Evolutionary conservation across 2,888 invertebrate genomes (phyloP), one percentile per base, ranked within the genome.

Genomic region (Endomychus coccineus): DNA sequence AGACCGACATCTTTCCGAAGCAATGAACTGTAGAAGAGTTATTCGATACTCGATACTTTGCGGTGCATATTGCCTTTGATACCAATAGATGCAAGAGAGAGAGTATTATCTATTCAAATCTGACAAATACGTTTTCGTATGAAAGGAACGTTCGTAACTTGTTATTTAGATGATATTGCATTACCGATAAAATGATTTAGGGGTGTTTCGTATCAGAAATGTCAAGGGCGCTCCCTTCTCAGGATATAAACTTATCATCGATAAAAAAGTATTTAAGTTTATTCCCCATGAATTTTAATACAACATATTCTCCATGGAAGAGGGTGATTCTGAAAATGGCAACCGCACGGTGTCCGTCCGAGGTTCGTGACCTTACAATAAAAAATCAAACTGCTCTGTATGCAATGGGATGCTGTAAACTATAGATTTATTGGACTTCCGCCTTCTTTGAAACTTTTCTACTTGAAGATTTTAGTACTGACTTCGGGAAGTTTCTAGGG

Each of bases 341-440:
- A 19, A 19, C 6, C 6, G 21, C n/a, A n/a, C 6, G 21, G 21
- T 19, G 6, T 6, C 21, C 21, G n/a, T 19, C 21, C 21, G 21
- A n/a, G n/a, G n/a, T n/a, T n/a, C n/a, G n/a, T n/a, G n/a, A n/a
- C 21, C 21, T 6, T n/a, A 19, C 21, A 19, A 19, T 19, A 51
- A 54, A 55, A 56, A 52, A 54, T 53, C 49, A 45, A 47, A 49
- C 52, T 55, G 52, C 45, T 56, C 51, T 48, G 55, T 55, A 55
- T 55, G 55, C 54, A 51, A 51, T 53, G 39, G 53, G 49, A 52
- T 46, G 49, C 47, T 51, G 51, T 55, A 55, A 57, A 55, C 55
- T 54, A 49, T 47, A 51, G 54, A 57, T 57, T 57, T 57, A 57
- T 57, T 50, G 54, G 51, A 54, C 48, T 56, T 52, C 27, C 9